Evolutionary conservation across 2,113 vertebrate species (phyloP), one percentile per base, ranked within the genome.

Genomic region (Notarius quadriscutis): DNA sequence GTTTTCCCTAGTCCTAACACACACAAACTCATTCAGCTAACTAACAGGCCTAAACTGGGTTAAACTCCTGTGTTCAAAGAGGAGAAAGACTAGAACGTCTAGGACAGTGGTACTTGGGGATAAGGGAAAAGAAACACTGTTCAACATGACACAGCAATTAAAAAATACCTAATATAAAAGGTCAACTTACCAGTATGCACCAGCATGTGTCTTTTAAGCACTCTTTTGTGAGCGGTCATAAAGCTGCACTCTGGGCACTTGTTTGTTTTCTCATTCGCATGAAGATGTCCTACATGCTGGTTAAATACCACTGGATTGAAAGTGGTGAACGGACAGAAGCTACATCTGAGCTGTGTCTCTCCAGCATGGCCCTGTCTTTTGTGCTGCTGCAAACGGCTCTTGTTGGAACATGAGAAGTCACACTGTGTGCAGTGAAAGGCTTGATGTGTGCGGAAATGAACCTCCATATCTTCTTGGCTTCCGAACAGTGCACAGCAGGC

Each of bases 341-440:
- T 90, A 30, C 98, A 99, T 87, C 90, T 91, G 8, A 99, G 95
- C 89, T 96, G 92, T 82, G 96, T 94, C 0, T 89, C 94, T 67
- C 98, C 98, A 0, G 97, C 92, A 90, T 99, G 98, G 1, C 98
- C 98, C 53, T 96, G 95, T 30, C 97, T 96, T 92, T 95, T 97
- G 92, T 99, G 98, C 87, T 96, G 97, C 85, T 97, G 96, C 85
- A 98, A 97, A 25, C 94, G 75, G 0, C 94, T 95, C 91, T 99
- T 99, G 90, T 99, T 99, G 91, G 98, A 99, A 91, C 97, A 98
- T 63, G 96, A 96, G 69, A 99, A 99, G 81, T 97, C 96, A 0
- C 98, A 99, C 74, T 97, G 95, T 0, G 97, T 93, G 93, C 98
- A 99, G 93, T 99, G 98, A 92, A 99, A 99, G 80, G 98, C 96